These are phyloP conservation scores for Idaea aversata DNA, from an alignment of 2,888 invertebrate genomes.

Conservation along the genomic window DNA sequence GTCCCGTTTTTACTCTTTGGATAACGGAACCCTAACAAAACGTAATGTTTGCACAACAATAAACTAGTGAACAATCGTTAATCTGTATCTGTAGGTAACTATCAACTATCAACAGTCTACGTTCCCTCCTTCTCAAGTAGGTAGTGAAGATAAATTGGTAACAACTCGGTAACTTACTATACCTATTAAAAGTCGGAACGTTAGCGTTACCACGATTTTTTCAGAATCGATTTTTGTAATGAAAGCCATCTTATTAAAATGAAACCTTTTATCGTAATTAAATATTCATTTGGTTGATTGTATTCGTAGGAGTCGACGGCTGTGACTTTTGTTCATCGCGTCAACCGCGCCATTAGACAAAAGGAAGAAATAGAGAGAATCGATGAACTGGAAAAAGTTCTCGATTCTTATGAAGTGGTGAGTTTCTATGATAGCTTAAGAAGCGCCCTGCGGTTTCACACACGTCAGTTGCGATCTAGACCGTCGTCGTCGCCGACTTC, in stretches of 20 bases:
- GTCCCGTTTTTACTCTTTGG: no score
- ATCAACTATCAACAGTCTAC: no score
- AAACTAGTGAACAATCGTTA: no score
- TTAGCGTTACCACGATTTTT: neutral
- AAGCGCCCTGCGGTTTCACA: neutral
- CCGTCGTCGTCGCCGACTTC: no score
- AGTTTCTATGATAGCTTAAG: constrained; percentile 44
- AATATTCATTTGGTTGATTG: constrained; percentile 5
- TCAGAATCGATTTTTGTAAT: neutral
- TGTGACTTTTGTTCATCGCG: constrained; percentile 47
- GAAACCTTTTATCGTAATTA: neutral
- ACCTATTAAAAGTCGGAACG: neutral
- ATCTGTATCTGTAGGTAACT: no score
- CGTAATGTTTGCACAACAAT: no score
- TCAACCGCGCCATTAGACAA: constrained; percentile 63
- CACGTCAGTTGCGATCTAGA: no score
- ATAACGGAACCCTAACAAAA: no score
- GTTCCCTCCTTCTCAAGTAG: no score
- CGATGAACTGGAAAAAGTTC: constrained; percentile 37
- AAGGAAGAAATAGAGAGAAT: constrained; percentile 55
- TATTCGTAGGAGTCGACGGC: constrained; percentile 37
- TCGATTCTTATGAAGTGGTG: constrained; percentile 82
- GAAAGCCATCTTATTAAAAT: neutral
- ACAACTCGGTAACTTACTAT: neutral
- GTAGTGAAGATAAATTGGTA: no score